Evolutionary conservation across 1,140 invertebrate species (phyloP), one percentile per base, ranked within the genome.

Genomic region (Onthophagus taurus): DNA sequence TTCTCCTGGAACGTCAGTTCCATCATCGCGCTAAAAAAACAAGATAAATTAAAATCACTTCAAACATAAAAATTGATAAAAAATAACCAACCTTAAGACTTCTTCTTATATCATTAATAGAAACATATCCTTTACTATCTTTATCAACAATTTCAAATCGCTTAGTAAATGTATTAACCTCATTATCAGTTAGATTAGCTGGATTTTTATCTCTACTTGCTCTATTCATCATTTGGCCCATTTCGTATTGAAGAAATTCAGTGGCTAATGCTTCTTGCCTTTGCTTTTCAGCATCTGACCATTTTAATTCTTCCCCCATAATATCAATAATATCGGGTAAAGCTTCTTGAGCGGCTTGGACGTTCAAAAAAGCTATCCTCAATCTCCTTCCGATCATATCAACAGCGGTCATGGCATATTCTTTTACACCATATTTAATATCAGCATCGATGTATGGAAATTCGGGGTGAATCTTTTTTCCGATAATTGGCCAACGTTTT

Each of bases 371-470:
- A 6, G 95, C 86, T 18, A 99, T 71, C 34, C 97, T 76, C 13
- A 97, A 72, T 18, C 97, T 75, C 34, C 95, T 73, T 3, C 93
- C 94, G 49, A 99, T 87, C 72, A 99, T 90, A 65, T 99, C 97
- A 17, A 97, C 81, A 0, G 94, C 91, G 0, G 89, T 90, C 63
- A 88, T 86, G 6, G 96, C 97, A 65, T 99, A 99, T 68, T 99
- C 96, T 23, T 83, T 76, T 19, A 90, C 78, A 16, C 95, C 95
- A 64, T 98, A 98, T 42, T 77, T 65, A 52, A 96, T 90, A 76
- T 99, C 95, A 12, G 94, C 95, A 64, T 98, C 96, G 57, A 99
- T 91, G 62, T 99, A 99, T 0, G 96, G 95, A 65, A 97, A 99
- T 67, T 98, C 93, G 11, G 90, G 88, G 68, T 99, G 95, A 23